Conservation (phyloP, 1,140 invertebrate genomes). For the Zaprionus lachaisei region DNA sequence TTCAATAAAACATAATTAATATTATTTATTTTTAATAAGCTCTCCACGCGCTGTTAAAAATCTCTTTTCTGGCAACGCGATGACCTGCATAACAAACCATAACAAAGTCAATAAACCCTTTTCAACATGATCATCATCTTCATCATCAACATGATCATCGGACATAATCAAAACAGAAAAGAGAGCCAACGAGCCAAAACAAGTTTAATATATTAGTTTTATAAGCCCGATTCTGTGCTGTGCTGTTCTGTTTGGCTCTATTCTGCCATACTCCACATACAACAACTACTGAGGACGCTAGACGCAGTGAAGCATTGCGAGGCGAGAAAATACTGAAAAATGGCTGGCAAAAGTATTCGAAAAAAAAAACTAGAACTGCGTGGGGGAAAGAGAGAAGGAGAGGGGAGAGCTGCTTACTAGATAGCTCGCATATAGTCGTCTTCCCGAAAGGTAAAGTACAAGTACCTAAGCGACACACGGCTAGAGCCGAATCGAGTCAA, state of each 20-base stretch:
- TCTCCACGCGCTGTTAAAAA: not conserved
- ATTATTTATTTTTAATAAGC: not conserved
- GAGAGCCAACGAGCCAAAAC: constrained; percentile 48
- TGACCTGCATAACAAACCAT: constrained; percentile 39
- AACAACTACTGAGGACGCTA: constrained; percentile 6
- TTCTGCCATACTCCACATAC: constrained; percentile 23
- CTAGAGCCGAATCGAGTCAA: constrained; percentile 11
- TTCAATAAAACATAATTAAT: not conserved
- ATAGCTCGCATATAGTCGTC: constrained; percentile 26
- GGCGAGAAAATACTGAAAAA: constrained; percentile 47
- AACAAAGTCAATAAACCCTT: constrained; percentile 64
- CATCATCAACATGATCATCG: constrained; percentile 22
- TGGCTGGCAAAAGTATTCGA: constrained; percentile 13
- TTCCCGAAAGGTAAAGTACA: constrained; percentile 33
- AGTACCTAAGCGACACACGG: constrained; percentile 63
- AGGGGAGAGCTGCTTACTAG: not conserved
- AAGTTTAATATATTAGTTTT: constrained; percentile 43
- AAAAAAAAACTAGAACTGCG: constrained; percentile 28
- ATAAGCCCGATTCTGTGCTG: constrained; percentile 23
- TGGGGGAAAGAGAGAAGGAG: not conserved
- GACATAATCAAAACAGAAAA: constrained; percentile 55
- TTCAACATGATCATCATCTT: not conserved
- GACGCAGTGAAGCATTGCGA: constrained; percentile 42
- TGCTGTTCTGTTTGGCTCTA: constrained; percentile 1
- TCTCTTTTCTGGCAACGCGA: not conserved